Conservation (phyloP, 2,888 invertebrate species). For the Catocala fraxini region DNA sequence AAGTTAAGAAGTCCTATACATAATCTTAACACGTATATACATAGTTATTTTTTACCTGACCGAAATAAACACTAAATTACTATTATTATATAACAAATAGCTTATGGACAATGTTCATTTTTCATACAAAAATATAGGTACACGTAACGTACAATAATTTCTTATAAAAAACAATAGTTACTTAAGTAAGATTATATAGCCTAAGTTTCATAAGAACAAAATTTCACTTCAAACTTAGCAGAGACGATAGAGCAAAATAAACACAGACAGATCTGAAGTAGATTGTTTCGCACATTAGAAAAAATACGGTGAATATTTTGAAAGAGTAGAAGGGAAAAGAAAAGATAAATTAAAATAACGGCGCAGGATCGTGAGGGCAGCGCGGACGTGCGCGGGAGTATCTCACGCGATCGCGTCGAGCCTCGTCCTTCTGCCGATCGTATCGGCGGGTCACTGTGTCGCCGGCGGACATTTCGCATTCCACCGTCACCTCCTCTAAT, state of each 20-base stretch:
- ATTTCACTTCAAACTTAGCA: too few species aligned
- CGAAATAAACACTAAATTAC: too few species aligned
- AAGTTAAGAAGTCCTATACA: too few species aligned
- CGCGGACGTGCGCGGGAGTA: slow-evolving; percentile 70
- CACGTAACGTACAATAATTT: too few species aligned
- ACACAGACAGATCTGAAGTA: background rate
- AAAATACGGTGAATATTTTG: slow-evolving; percentile 34
- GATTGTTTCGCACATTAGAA: slow-evolving; percentile 21
- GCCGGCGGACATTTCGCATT: slow-evolving; percentile 69
- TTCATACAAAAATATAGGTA: too few species aligned
- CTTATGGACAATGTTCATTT: too few species aligned
- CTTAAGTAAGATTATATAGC: too few species aligned
- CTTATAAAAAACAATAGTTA: too few species aligned
- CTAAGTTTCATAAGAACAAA: too few species aligned
- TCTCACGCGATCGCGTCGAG: slow-evolving; percentile 77
- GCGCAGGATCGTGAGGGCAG: slow-evolving; percentile 64
- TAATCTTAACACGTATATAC: too few species aligned
- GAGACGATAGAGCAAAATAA: slow-evolving; percentile 1
- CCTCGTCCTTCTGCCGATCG: slow-evolving; percentile 66
- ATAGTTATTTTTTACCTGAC: too few species aligned
- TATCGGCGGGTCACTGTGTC: slow-evolving; percentile 74
- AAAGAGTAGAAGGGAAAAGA: slow-evolving; percentile 49
- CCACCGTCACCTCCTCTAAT: slow-evolving; percentile 61
- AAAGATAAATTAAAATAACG: slow-evolving; percentile 65
- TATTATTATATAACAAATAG: too few species aligned